A percentile compares a stretch with the other conserved stretches of the same genome.
phyloP scores from a whole-genome alignment of 2,888 invertebrate genomes.

The Tenthredo notha region DNA sequence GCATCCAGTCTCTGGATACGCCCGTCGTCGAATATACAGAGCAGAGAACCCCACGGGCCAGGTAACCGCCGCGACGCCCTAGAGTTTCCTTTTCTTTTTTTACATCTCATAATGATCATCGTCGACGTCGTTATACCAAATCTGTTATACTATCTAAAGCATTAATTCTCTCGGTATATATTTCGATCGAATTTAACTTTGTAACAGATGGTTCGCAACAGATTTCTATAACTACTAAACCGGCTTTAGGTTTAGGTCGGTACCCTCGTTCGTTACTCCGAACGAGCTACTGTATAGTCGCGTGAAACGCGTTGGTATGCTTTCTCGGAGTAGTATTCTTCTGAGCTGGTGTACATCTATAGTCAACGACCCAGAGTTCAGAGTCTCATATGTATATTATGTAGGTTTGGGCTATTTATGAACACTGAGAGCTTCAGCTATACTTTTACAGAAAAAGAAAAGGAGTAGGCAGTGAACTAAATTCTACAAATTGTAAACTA shows the following conservation, averaged over 20 bases:
- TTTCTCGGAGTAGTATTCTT: background rate
- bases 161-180: background rate
- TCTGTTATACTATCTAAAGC: background rate
- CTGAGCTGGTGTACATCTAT: background rate
- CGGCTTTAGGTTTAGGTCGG: background rate
- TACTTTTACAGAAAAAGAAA: too few relatives aligned
- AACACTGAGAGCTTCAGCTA: background rate
- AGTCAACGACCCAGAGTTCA: background rate
- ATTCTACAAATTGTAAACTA: background rate
- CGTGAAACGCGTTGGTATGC: background rate
- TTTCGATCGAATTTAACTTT: conserved; percentile 9
- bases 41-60: conserved; percentile 30
- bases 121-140: background rate
- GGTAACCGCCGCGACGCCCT: conserved; percentile 43
- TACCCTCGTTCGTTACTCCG: background rate
- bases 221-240: background rate
- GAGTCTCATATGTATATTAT: background rate
- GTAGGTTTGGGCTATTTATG: background rate
- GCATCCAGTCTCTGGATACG: conserved; percentile 43
- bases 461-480: background rate
- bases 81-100: background rate
- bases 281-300: background rate
- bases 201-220: background rate
- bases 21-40: conserved; percentile 29
- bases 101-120: background rate